phyloP scores from a whole-genome alignment of 2,888 invertebrate genomes.

The Ernsta delagoae region DNA sequence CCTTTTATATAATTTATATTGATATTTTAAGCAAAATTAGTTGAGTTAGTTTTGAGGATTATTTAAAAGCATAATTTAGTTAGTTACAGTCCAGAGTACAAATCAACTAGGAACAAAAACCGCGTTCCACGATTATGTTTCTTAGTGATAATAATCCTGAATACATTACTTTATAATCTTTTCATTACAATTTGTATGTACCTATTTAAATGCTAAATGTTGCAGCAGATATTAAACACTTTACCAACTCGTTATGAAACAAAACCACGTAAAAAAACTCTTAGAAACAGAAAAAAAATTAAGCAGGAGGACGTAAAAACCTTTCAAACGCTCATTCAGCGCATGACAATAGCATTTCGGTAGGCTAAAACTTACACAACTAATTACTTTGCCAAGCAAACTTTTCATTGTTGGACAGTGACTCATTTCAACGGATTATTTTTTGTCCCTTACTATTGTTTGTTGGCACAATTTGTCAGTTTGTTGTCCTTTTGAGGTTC shows the following conservation, averaged over 20 bases:
- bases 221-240: not conserved
- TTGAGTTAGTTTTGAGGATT: not conserved
- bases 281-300: not conserved
- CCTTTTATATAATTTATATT: conserved; percentile 51
- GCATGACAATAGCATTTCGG: conserved; percentile 30
- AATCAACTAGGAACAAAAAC: no score
- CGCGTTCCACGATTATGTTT: no score
- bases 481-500: conserved; percentile 73
- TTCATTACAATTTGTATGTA: no score
- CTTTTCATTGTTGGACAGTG: conserved; percentile 57
- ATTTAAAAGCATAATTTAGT: not conserved
- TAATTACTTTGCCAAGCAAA: conserved; percentile 50
- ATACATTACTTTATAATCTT: no score
- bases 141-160: no score
- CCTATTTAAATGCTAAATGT: no score
- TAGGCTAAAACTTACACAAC: conserved; percentile 29
- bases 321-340: conserved; percentile 14
- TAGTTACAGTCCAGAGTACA: no score
- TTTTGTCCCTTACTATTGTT: conserved; percentile 64
- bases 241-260: not conserved
- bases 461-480: conserved; percentile 79
- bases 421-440: conserved; percentile 53
- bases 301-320: not conserved
- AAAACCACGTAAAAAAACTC: not conserved
- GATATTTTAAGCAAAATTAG: conserved; percentile 50